phyloP scores from a whole-genome alignment of 2,888 invertebrate species.

The Quadriops clusia region DNA sequence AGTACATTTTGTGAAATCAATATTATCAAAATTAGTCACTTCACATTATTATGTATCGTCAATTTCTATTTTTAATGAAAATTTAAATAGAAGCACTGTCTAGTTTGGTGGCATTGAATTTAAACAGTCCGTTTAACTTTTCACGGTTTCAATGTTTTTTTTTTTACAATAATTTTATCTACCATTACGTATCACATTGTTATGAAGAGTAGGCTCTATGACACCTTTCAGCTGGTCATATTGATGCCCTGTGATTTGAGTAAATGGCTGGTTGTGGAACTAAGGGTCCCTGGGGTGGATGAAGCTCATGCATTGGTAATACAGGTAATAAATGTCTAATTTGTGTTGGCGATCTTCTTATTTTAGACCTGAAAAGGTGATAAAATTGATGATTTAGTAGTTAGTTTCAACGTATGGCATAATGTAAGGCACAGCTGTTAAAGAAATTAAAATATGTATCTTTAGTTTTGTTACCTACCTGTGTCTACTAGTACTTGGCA shows the following conservation, averaged over 20 bases:
- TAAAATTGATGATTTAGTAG: background rate
- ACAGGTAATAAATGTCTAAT: slow-evolving; percentile 34
- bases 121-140: no score
- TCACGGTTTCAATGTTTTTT: no score
- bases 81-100: no score
- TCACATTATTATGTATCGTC: no score
- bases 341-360: slow-evolving; percentile 34
- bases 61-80: no score
- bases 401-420: no score
- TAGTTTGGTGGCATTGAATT: no score
- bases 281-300: slow-evolving; percentile 32
- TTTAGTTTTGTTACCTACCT: slow-evolving; percentile 27
- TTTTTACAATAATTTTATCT: slow-evolving; percentile 3
- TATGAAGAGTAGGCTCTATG: slow-evolving; percentile 7
- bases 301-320: slow-evolving; percentile 37
- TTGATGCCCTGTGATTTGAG: slow-evolving; percentile 37
- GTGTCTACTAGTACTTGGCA: slow-evolving; percentile 31
- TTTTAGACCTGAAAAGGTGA: slow-evolving; percentile 27
- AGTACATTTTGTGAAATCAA: no score
- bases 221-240: slow-evolving; percentile 27
- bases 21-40: no score
- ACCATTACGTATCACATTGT: slow-evolving; percentile 12
- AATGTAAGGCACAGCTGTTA: no score
- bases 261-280: slow-evolving; percentile 35
- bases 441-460: slow-evolving; percentile 4